Evolutionary conservation across 1,140 invertebrate genomes (phyloP), one percentile per base, ranked within the genome.

Genomic region (Steinernema khuongi): DNA sequence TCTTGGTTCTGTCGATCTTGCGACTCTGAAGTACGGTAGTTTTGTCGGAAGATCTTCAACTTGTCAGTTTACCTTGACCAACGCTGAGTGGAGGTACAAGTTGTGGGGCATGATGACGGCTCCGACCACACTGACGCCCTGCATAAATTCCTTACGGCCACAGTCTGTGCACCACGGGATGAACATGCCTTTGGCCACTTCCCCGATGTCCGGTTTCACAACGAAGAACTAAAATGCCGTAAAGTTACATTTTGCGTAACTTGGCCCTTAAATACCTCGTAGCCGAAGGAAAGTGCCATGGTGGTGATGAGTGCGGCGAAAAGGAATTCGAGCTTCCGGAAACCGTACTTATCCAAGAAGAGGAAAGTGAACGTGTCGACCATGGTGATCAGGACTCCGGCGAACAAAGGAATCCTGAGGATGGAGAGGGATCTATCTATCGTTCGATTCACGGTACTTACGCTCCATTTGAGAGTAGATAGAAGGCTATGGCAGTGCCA

Each of bases 31-130:
- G 88, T 80, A 22, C 26, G 70, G 73, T 14, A 44, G 41, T 72
- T 4, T 71, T 29, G 4, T 33, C 11, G n/a, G 14, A 36, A n/a
- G 7, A 73, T 31, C 28, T 68, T 31, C 19, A n/a, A 43, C 22
- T 50, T 1, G 4, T 30, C 36, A n/a, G n/a, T 26, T 19, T 68
- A 75, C 74, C 76, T 94, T 94, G n/a, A 95, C 93, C 67, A 96
- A 87, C 67, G 93, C 93, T 68, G 92, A 94, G 85, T 96, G 93
- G 2, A 96, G 88, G 85, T 94, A 96, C n/a, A 96, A 89, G 88
- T 96, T 96, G 83, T 96, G 93, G 0, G 93, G 93, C 92, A 94
- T 95, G 75, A 96, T 94, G 33, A 95, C 91, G 69, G 93, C 92
- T n/a, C 93, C 93, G 44, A 96, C 89, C 60, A 94, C 91, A 18